Conservation (phyloP, 2,888 invertebrate species). For the Leptopilina drosophilae region DNA sequence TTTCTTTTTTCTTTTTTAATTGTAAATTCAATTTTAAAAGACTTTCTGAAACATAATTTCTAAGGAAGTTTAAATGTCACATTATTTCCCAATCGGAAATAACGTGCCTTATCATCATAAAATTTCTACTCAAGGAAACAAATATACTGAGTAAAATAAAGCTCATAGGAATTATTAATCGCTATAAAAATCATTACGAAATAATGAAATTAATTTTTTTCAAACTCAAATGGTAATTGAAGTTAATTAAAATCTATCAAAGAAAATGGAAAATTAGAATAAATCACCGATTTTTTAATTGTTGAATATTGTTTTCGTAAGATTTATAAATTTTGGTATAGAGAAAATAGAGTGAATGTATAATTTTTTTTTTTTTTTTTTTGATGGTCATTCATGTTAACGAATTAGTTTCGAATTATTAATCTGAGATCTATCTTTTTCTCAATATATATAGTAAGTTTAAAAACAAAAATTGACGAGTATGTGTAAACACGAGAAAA, state of each 20-base stretch:
- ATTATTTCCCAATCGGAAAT: constrained; percentile 18
- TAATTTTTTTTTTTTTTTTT: background rate
- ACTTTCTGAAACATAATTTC: constrained; percentile 1
- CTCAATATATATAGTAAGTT: background rate
- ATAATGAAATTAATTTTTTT: no score
- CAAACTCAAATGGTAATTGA: no score
- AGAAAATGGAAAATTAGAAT: no score
- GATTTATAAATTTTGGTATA: no score
- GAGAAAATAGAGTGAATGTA: no score
- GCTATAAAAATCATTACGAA: background rate
- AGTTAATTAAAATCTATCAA: no score
- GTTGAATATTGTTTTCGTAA: no score
- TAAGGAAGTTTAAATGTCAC: background rate
- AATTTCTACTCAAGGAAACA: background rate
- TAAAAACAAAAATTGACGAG: background rate
- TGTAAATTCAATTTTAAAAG: no score
- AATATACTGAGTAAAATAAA: constrained; percentile 18
- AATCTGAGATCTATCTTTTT: background rate
- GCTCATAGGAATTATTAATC: background rate
- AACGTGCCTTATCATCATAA: constrained; percentile 1
- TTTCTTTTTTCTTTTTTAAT: no score
- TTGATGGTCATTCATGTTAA: background rate
- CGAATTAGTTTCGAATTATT: background rate
- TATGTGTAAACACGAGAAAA: background rate
- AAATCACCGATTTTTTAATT: no score